Evolutionary conservation across 2,797 vertebrate genomes (phyloP).

Genomic region (Poecilia picta): DNA sequence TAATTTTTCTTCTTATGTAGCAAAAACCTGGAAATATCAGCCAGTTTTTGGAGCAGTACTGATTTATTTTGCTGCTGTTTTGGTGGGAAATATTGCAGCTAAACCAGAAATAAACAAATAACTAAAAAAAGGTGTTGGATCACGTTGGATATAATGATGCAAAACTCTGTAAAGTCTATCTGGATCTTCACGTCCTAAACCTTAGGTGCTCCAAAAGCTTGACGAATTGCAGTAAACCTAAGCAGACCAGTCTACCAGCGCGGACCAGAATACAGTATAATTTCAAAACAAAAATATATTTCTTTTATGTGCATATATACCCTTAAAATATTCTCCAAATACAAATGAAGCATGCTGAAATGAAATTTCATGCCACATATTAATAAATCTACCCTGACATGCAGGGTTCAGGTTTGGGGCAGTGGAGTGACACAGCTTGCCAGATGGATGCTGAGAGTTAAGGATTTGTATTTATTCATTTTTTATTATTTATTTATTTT

Average conservation of each 20-base stretch:
- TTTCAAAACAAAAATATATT: fast-evolving
- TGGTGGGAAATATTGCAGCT: not conserved
- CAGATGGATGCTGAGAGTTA: not conserved
- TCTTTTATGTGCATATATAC: not conserved
- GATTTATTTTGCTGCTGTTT: not conserved
- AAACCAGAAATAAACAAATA: not conserved
- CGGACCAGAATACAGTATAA: not conserved
- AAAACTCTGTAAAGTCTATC: not conserved
- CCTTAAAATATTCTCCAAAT: not conserved
- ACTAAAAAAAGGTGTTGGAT: not conserved
- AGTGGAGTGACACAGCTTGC: not conserved
- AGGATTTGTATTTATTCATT: not conserved
- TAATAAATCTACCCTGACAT: not conserved
- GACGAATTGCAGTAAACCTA: not conserved
- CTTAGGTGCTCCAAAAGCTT: not conserved
- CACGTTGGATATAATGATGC: not conserved
- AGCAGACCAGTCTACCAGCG: not conserved
- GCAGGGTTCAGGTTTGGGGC: not conserved
- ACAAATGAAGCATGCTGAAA: not conserved
- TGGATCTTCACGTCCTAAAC: not conserved
- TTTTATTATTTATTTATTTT: not conserved
- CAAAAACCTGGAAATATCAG: not conserved
- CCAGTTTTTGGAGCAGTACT: not conserved
- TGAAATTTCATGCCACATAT: not conserved
- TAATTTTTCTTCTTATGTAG: not conserved